phyloP scores from a whole-genome alignment of 23 tunicate species.

The Corella eumyota region DNA sequence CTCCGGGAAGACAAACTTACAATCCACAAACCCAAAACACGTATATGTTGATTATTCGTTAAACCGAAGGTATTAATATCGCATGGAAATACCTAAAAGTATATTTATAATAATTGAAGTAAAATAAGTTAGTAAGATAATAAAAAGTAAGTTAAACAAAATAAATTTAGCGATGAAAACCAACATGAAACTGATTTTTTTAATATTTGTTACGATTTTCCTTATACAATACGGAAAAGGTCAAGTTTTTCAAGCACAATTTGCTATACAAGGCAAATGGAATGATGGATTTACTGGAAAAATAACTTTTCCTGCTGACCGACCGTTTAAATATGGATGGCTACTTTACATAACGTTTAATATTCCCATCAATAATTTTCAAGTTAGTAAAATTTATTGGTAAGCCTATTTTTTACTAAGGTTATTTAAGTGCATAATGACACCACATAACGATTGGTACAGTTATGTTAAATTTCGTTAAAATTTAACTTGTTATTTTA shows the following conservation, averaged over 20 bases:
- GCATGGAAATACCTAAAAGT: too few species aligned
- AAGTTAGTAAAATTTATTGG: conserved; percentile 9
- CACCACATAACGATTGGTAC: background rate
- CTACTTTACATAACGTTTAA: conserved; percentile 14
- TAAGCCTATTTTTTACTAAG: background rate
- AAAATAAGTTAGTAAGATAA: too few species aligned
- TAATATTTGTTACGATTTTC: too few species aligned
- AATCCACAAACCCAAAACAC: too few species aligned
- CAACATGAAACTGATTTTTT: too few species aligned
- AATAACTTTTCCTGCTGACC: conserved; percentile 3
- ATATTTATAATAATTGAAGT: too few species aligned
- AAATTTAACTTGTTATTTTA: background rate
- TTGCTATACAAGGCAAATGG: background rate
- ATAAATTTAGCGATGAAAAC: too few species aligned
- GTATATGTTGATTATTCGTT: too few species aligned
- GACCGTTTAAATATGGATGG: conserved; percentile 23
- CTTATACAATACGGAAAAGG: too few species aligned
- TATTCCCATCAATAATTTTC: conserved; percentile 6
- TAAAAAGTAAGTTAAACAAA: too few species aligned
- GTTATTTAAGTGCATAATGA: background rate
- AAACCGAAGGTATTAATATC: too few species aligned
- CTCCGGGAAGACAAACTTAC: too few species aligned
- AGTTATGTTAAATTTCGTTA: background rate
- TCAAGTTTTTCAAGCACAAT: conserved; percentile 3
- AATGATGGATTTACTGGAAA: conserved; percentile 2